Evolutionary conservation across 2,888 invertebrate species (phyloP), one percentile per base, ranked within the genome.

Genomic region (Xestia sexstrigata): DNA sequence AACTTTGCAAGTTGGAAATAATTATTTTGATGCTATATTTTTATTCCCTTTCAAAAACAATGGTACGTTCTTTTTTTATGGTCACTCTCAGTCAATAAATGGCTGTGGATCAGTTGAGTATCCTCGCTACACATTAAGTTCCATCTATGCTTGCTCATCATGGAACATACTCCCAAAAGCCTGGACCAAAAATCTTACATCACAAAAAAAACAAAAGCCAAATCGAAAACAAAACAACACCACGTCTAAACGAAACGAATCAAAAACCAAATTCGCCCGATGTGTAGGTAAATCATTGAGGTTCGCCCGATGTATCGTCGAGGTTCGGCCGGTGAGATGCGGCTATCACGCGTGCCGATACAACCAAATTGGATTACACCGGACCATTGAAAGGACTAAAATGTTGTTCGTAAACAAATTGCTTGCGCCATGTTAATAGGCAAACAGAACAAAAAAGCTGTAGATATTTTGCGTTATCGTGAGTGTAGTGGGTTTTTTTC

Each of bases 341-440:
- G 78, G 73, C 79, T 69, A 78, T 78, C 90, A 87, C 89, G 89
- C 88, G 89, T 90, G 82, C 89, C 82, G 88, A 85, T 87, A 87
- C 89, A 89, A 85, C 87, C 85, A 90, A 91, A 93, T 93, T 93
- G 92, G 91, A 93, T 94, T 92, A 93, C 89, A 87, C 83, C 78
- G 83, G 85, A 82, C 88, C 88, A 89, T 89, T 90, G 91, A 90
- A 91, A 90, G 90, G 90, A 87, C 90, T 90, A 89, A 92, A 92
- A 90, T 89, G 89, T 87, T 89, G 89, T 84, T 76, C 85, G 85
- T 87, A 89, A 90, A 91, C 87, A 89, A 92, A 92, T 91, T 90
- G 90, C 88, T 90, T 89, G 85, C 87, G 88, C 88, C 89, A 85
- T 70, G 83, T 87, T 89, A 89, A 90, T 88, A 81, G 89, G 55